Percentiles rank a stretch among this genome's conserved stretches.
These are phyloP conservation scores for Drosophila atroscutellata DNA, from an alignment of 2,888 invertebrate species.

Conservation along the genomic window DNA sequence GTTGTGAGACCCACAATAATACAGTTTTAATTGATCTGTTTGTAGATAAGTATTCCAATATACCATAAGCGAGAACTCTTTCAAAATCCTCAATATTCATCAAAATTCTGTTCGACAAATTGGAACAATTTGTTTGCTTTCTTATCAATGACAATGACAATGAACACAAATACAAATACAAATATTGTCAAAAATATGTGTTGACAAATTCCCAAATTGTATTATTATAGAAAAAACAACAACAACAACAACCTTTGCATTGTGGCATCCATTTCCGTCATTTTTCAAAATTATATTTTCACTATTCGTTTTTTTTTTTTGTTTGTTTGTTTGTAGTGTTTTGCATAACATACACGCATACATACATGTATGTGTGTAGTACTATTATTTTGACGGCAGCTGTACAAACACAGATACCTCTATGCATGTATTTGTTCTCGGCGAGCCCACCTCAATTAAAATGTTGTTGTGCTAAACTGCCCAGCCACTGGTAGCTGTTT, in stretches of 20 bases:
- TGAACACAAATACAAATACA: not conserved
- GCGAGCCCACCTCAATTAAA: constrained; percentile 68
- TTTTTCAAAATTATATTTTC: not conserved
- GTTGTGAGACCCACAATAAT: too few species aligned
- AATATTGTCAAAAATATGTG: not conserved
- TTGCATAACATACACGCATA: not conserved
- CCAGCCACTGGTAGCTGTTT: not conserved
- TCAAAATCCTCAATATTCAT: not conserved
- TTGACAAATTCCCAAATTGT: not conserved
- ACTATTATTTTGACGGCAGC: not conserved
- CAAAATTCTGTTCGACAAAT: not conserved
- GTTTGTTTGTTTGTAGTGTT: not conserved
- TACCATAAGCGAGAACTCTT: not conserved
- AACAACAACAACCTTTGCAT: not conserved
- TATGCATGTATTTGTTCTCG: constrained; percentile 6
- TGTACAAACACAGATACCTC: not conserved
- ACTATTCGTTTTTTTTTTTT: not conserved
- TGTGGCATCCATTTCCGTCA: not conserved
- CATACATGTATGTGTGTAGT: not conserved
- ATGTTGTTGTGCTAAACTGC: constrained; percentile 44
- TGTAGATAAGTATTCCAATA: too few species aligned
- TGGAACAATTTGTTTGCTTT: too few species aligned
- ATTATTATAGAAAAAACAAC: not conserved
- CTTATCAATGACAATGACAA: not conserved
- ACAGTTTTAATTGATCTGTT: too few species aligned